Base-by-base conservation (phyloP, 23 tunicate genomes). In the Ascidia mentula region DNA sequence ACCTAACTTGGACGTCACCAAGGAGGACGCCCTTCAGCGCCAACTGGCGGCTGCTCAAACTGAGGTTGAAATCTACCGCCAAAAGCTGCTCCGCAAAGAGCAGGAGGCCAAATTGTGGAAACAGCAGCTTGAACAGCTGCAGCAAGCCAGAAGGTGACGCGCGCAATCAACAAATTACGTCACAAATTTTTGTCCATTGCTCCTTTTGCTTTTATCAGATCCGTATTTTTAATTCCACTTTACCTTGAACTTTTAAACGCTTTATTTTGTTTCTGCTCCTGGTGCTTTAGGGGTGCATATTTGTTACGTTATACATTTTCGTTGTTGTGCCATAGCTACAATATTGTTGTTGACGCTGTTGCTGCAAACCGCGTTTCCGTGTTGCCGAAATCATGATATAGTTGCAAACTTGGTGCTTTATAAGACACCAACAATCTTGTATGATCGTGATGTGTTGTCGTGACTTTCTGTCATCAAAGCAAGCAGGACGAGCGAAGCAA, bases 61-160 rank as follows among this genome's bases (percentile, higher is more conserved):
- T 17, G 81, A 83, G 39, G 81, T 32, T 1, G 81, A 60, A 28
- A 24, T 61, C 13, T 83, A 76, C 31, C 87, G 87, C 31, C 81
- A 76, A 28, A 83, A 83, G 61, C 36, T 83, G 30, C 34, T 60
- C 31, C 24, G 60, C 30, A 83, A 83, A 83, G 87, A 83, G 33
- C 75, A 83, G 60, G 87, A 83, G 38, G 81, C 78, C 22, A 26
- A 34, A 18, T 60, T 75, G 9, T 83, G 87, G 81, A 83, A 76
- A 32, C 75, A 65, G 36, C 59, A 76, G 36, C 40, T 83, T 0
- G 87, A 83, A 75, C 60, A 26, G 5, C 15, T 77, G 6, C 69
- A 77, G 72, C 65, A 53, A 53, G 24, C 22, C 65, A 53, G 65
- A 53, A 53, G 65, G 65, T 53, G 65, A 53, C 65, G 13, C n/a